A percentile compares a stretch with the other conserved stretches of the same genome.
phyloP scores from a whole-genome alignment of 2,797 vertebrate genomes.

The Tympanoctomys barrerae region DNA sequence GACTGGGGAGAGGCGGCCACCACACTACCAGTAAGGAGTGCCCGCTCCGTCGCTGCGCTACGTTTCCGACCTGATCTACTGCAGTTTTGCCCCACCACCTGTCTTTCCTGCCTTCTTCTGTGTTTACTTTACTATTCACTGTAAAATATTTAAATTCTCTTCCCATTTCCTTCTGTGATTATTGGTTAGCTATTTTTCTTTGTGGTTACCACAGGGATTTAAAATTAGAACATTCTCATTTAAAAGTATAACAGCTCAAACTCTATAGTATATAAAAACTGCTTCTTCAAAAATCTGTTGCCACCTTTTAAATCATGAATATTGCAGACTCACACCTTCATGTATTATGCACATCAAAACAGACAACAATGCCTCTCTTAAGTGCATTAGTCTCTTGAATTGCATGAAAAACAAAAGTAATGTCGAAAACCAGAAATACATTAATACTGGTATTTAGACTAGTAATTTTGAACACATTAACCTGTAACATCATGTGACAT shows the following conservation, averaged over 20 bases:
- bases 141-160: neutral
- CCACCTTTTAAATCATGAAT: neutral
- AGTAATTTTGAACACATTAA: neutral
- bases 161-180: neutral
- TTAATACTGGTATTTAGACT: neutral
- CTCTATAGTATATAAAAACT: neutral
- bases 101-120: neutral
- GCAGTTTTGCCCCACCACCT: neutral
- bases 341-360: too few species aligned
- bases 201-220: neutral
- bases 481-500: neutral
- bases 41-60: neutral
- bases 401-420: neutral
- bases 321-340: neutral
- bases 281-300: neutral
- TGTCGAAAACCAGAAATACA: neutral
- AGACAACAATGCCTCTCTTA: neutral
- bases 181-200: neutral
- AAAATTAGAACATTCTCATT: neutral
- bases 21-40: neutral
- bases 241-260: neutral
- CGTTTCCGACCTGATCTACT: neutral
- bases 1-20: neutral
- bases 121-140: neutral
- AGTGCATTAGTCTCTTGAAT: neutral